Base-by-base conservation (phyloP, 1,140 invertebrate genomes). In the Episyrphus balteatus region DNA sequence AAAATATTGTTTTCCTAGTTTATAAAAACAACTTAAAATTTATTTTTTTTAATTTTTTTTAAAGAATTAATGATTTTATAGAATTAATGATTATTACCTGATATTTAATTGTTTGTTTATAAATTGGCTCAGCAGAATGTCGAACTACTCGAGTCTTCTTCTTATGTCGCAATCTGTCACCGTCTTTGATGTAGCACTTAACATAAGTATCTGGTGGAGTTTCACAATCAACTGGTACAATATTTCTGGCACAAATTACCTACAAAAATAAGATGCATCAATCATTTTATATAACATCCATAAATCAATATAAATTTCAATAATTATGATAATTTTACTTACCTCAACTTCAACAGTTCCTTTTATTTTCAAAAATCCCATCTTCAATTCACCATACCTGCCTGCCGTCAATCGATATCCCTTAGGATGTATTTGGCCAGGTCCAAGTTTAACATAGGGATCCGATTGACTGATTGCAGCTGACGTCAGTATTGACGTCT, bases 291-390 rank as follows among this genome's bases (percentile, higher is more conserved):
- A 26, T 5, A 26, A 26, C 21, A 26, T 26, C 21, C 21, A 26
- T 5, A 26, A 26, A 26, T 5, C 21, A 26, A 26, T 26, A 26
- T 26, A 26, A 26, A 26, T 5, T 8, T 26, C 3, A 5, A 26
- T 3, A 26, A 26, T 26, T 5, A 5, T 26, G 21, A 21, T 43
- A 26, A 5, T 18, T 13, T 30, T 5, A 44, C 81, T 77, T 44
- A 94, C 85, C 69, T 92, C 89, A 12, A 95, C 84, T 69, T 93
- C 89, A 13, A 95, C 76, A 59, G 88, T 87, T 53, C 89, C 89
- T 71, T 92, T 93, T 57, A 87, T 87, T 70, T 93, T 84, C 55
- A 87, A 78, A 49, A 95, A 81, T 19, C 86, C 88, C 59, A 95
- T 72, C 61, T 89, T 87, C 37, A 94, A 78, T 67, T 92, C 86